phyloP scores from a whole-genome alignment of 1,140 invertebrate genomes.

The Globodera rostochiensis region DNA sequence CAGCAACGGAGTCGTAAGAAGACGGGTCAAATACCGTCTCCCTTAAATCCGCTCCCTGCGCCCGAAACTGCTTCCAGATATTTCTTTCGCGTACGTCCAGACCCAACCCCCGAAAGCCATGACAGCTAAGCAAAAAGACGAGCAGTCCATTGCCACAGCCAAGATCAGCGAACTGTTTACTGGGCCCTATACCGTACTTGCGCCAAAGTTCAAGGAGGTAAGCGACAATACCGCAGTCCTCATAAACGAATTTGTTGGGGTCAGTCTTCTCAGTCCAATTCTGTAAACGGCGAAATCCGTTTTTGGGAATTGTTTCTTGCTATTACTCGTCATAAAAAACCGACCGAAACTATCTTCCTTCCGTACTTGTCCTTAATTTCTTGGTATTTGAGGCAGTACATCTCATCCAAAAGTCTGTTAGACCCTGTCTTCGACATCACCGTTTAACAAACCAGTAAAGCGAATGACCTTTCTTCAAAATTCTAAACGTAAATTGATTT shows the following conservation, averaged over 20 bases:
- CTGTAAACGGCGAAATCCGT: slow-evolving; percentile 24
- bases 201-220: slow-evolving; percentile 74
- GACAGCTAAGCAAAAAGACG: slow-evolving; percentile 45
- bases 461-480: not conserved
- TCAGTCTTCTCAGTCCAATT: slow-evolving; percentile 87
- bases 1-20: not conserved
- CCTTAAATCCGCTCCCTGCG: slow-evolving; percentile 63
- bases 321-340: not conserved
- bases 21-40: slow-evolving; percentile 64
- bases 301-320: not conserved
- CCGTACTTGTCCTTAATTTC: slow-evolving; percentile 20
- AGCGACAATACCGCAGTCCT: slow-evolving; percentile 90
- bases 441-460: not conserved
- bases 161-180: slow-evolving; percentile 79
- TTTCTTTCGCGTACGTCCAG: slow-evolving; percentile 85
- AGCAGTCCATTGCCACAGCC: slow-evolving; percentile 95
- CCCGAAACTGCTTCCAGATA: slow-evolving; percentile 81
- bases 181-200: slow-evolving; percentile 10
- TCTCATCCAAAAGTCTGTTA: not conserved
- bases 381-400: not conserved
- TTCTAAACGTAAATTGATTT: no score
- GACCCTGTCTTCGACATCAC: not conserved
- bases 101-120: slow-evolving; percentile 75
- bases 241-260: slow-evolving; percentile 90
- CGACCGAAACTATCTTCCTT: not conserved